Base-by-base conservation (phyloP, 2,888 invertebrate species). In the Alsophila aescularia region DNA sequence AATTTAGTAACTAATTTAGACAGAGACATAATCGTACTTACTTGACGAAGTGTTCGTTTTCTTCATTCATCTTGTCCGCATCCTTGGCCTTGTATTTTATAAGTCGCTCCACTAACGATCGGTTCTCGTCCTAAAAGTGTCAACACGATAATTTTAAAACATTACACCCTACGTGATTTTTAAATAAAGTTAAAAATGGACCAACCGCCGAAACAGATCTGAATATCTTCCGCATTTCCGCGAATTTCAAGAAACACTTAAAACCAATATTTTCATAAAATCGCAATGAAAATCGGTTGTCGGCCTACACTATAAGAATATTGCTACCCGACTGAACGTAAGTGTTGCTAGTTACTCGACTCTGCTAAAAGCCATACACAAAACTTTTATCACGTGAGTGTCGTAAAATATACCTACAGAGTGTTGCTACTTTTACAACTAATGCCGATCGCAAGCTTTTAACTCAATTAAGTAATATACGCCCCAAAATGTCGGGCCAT, bases 11-110 rank as follows among this genome's bases (percentile, higher is more conserved):
- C 63, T 36, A 58, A 58, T 56, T 53, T 44, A 61, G 54, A 50
- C 58, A 57, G 49, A 8, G 41, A 52, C 48, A 12, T 21, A 50
- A 55, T 58, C 39, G 21, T 41, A 71, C 95, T 94, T 93, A 97
- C 97, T 96, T 97, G 69, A 97, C 87, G 81, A 97, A 96, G 81
- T 95, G 96, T 84, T 99, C 99, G 92, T 99, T 99, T 87, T 99
- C 98, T 89, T 97, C 97, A 79, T 99, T 99, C 94, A 99, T 94
- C 86, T 96, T 96, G 76, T 99, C 98, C 0, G 98, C 99, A 93
- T 98, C 98, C 88, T 96, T 96, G 43, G 96, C 95, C 90, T 99
- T 99, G 81, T 97, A 96, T 68, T 96, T 96, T 85, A 98, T 97
- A 71, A 98, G 93, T 69, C 98, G 93, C 65, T 98, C 97, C 53